phyloP scores from a whole-genome alignment of 2,797 vertebrate genomes.

The Sphenopsis melanotis region DNA sequence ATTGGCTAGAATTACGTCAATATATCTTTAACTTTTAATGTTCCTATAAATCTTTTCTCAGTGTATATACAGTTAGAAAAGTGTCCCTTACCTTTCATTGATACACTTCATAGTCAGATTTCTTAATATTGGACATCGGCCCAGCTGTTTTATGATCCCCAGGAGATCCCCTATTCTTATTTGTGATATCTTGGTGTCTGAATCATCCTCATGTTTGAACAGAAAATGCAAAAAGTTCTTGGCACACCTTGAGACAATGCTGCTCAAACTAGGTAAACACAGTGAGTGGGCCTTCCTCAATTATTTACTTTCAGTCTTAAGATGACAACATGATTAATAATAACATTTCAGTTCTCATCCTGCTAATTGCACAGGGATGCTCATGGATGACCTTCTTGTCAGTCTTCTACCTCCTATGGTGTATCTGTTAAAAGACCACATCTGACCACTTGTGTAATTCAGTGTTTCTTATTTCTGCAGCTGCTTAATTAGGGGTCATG shows the following conservation, averaged over 20 bases:
- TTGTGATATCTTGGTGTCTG: neutral
- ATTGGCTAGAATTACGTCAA: neutral
- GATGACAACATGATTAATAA: neutral
- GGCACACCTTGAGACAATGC: neutral
- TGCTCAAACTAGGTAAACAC: neutral
- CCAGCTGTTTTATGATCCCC: neutral
- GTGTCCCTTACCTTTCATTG: neutral
- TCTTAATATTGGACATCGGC: neutral
- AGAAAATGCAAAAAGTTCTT: neutral
- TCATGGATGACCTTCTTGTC: neutral
- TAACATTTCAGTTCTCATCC: conserved; percentile 12
- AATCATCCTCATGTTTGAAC: neutral
- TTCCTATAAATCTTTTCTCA: neutral
- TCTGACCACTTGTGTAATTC: neutral
- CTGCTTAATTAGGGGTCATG: neutral
- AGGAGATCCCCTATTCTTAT: neutral
- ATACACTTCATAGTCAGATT: neutral
- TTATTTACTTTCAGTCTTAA: neutral
- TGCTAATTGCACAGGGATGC: neutral
- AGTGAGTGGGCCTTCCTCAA: neutral
- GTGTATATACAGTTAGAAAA: neutral
- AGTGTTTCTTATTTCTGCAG: neutral
- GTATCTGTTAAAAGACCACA: neutral
- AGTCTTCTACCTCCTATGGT: neutral
- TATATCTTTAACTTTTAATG: neutral